phyloP scores from a whole-genome alignment of 2,113 vertebrate species.

The Athene cunicularia region DNA sequence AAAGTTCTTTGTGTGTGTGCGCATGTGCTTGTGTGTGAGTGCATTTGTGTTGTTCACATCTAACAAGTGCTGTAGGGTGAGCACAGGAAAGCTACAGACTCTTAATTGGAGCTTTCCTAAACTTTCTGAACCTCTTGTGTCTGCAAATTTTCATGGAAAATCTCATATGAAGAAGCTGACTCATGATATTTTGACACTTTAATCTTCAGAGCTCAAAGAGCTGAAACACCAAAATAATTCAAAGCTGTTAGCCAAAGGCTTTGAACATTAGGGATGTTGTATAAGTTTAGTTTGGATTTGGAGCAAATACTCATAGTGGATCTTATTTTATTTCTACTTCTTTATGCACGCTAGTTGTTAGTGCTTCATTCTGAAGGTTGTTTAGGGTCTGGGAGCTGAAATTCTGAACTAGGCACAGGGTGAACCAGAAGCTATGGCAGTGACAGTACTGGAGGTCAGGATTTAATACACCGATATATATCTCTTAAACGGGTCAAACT shows the following conservation, averaged over 20 bases:
- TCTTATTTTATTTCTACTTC: constrained; percentile 4
- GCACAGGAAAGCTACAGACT: not conserved
- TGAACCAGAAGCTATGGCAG: not conserved
- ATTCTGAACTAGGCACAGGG: not conserved
- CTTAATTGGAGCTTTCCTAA: not conserved
- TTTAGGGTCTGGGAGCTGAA: not conserved
- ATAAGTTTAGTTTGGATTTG: not conserved
- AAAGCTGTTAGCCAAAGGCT: not conserved
- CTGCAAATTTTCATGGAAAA: constrained; percentile 23
- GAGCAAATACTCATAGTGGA: not conserved
- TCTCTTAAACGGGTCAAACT: rapidly evolving
- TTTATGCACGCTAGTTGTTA: not conserved
- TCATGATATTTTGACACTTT: constrained; percentile 13
- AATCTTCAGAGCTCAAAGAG: not conserved
- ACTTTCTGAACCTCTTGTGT: not conserved
- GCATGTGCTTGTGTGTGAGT: too few relatives aligned
- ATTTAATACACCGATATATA: not conserved
- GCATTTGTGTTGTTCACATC: not conserved
- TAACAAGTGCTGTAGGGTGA: not conserved
- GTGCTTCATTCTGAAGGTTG: not conserved
- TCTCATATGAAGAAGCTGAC: constrained; percentile 6
- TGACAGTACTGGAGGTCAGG: not conserved
- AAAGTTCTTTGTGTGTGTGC: rapidly evolving
- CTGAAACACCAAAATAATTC: not conserved
- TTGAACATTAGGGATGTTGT: not conserved